These are phyloP conservation scores for Spermophilus dauricus DNA, from an alignment of 2,113 vertebrate genomes.

Conservation along the genomic window DNA sequence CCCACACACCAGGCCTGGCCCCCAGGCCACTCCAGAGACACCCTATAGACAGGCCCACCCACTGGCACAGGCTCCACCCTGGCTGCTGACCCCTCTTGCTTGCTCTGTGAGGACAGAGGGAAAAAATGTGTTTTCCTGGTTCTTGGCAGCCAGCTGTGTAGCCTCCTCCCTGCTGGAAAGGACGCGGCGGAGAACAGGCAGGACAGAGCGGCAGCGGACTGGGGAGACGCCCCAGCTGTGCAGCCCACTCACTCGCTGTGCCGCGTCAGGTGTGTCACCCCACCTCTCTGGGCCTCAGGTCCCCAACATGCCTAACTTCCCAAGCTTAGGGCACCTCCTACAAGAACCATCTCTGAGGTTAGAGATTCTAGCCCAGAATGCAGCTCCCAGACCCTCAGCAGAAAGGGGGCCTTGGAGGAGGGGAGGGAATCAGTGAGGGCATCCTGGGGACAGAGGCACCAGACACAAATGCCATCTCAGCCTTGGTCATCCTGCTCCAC, in stretches of 20 bases:
- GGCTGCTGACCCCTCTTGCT: constrained; percentile 63
- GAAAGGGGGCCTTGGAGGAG: not conserved
- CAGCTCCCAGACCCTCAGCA: not conserved
- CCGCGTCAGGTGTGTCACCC: not conserved
- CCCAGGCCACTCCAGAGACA: not conserved
- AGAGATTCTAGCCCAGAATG: not conserved
- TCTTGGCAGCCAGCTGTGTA: constrained; percentile 57
- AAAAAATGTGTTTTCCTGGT: constrained; percentile 85
- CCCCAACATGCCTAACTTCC: not conserved
- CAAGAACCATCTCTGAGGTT: not conserved
- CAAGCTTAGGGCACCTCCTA: not conserved
- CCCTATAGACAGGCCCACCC: constrained; percentile 69
- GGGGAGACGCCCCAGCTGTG: not conserved
- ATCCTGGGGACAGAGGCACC: constrained; percentile 23
- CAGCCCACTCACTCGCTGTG: not conserved
- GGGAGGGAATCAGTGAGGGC: constrained; percentile 10
- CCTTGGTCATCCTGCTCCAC: not conserved
- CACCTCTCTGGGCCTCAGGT: constrained; percentile 24
- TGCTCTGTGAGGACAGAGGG: constrained; percentile 82
- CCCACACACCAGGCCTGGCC: not conserved
- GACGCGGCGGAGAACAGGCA: not conserved
- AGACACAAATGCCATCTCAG: not conserved
- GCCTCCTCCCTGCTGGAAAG: constrained; percentile 75
- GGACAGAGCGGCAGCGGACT: not conserved
- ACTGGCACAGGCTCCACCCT: constrained; percentile 62